Evolutionary conservation across 2,797 vertebrate genomes (phyloP).

Genomic region (Danio kyathit): DNA sequence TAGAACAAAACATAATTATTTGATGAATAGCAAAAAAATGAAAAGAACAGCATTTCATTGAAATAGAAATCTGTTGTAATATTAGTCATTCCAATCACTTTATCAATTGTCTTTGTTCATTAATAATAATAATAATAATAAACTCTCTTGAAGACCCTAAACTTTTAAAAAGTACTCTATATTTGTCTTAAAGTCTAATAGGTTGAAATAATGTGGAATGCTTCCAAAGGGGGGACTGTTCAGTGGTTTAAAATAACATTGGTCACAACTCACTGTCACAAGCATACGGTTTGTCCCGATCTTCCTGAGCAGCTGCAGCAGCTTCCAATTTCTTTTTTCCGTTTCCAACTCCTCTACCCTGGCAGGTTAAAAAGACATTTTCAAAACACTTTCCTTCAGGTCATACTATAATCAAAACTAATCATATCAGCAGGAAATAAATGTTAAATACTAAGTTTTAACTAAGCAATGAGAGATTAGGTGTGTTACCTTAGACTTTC

Average conservation of each 20-base stretch:
- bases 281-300: conserved; percentile 95
- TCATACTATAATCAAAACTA: too few relatives aligned
- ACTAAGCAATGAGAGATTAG: neutral
- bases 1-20: too few relatives aligned
- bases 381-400: neutral
- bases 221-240: neutral
- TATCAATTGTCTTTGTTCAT: too few relatives aligned
- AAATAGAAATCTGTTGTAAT: too few relatives aligned
- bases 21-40: too few relatives aligned
- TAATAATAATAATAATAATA: too few relatives aligned
- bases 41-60: too few relatives aligned
- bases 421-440: neutral
- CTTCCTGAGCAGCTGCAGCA: conserved; percentile 88
- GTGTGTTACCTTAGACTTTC: conserved; percentile 90
- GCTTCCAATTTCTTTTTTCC: conserved; percentile 94
- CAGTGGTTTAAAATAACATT: neutral
- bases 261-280: conserved; percentile 92
- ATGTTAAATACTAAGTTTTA: neutral
- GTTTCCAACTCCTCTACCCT: conserved; percentile 92
- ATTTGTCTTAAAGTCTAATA: neutral
- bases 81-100: too few relatives aligned
- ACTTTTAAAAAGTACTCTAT: too few relatives aligned
- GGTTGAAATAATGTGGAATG: neutral
- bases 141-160: too few relatives aligned
- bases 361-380: neutral